phyloP scores from a whole-genome alignment of 2,888 invertebrate species.

The Thera britannica region DNA sequence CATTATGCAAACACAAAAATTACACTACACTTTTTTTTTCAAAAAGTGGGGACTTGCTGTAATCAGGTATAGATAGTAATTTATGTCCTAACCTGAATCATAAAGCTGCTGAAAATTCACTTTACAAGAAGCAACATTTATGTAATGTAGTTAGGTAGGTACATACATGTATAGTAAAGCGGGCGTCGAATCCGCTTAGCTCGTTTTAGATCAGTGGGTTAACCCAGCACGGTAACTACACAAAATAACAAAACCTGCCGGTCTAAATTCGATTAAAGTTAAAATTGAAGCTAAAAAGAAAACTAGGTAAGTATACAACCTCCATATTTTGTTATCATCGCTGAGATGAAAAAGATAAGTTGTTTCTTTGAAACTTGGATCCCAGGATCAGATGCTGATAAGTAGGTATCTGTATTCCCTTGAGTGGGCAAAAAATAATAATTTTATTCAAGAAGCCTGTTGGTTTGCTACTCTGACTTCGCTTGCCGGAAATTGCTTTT shows the following conservation, averaged over 20 bases:
- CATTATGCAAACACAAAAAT: too few relatives aligned
- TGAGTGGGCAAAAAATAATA: neutral
- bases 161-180: slow-evolving; percentile 36
- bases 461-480: neutral
- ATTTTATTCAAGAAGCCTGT: neutral
- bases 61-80: slow-evolving; percentile 6
- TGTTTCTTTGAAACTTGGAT: slow-evolving; percentile 1
- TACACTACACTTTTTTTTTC: too few relatives aligned
- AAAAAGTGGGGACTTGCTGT: too few relatives aligned
- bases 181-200: slow-evolving; percentile 51
- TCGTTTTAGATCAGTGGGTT: slow-evolving; percentile 26
- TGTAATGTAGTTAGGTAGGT: slow-evolving; percentile 15
- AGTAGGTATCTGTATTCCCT: neutral
- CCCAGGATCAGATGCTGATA: neutral
- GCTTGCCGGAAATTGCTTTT: slow-evolving; percentile 22
- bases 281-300: neutral
- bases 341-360: neutral
- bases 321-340: slow-evolving; percentile 1
- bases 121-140: neutral
- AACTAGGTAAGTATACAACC: neutral
- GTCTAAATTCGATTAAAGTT: slow-evolving; percentile 21
- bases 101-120: slow-evolving; percentile 1
- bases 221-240: slow-evolving; percentile 21
- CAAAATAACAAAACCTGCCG: slow-evolving; percentile 28
- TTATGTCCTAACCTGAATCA: neutral